Evolutionary conservation across 2,888 invertebrate species (phyloP), one percentile per base, ranked within the genome.

Genomic region (Trilocha varians): DNA sequence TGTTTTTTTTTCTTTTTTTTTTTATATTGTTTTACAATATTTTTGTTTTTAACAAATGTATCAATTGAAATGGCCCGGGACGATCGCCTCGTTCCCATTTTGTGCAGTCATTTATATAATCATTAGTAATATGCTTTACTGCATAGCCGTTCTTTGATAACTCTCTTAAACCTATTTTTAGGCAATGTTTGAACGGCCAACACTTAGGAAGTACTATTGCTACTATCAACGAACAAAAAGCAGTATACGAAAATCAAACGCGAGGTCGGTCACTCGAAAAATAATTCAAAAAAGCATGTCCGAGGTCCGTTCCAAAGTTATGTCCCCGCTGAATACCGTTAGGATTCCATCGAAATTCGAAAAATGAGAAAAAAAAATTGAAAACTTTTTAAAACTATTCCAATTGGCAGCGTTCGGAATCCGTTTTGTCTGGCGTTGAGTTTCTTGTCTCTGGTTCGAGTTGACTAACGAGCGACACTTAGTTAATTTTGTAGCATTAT

Each of bases 321-420:
- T 83, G 85, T 79, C 82, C 66, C 71, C 47, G 62, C 59, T 63
- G 64, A 65, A 75, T 84, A 82, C 85, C 85, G 85, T 85, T 85
- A 85, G 85, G 71, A 84, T 84, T 74, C 83, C 82, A 67, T 66
- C 65, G 59, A 62, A 61, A 64, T 68, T 66, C 65, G 74, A 82
- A 77, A 76, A 62, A 62, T 60, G 59, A 57, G 49, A 50, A 55
- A 64, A 68, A 78, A 70, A 71, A 69, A 63, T 62, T 63, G 64
- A 70, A 78, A 84, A 25, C 25, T 25, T 25, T n/a, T 25, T 25
- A 25, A 25, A 25, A 83, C 84, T 85, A 85, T 85, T 80, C 82
- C 83, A 85, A 85, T 84, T 84, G 85, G 78, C 83, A 78, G 78
- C 69, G 70, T 76, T 66, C 48, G 80, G 84, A 84, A 85, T 85